Evolutionary conservation across 2,113 vertebrate genomes (phyloP).

Genomic region (Vanacampus margaritifer): DNA sequence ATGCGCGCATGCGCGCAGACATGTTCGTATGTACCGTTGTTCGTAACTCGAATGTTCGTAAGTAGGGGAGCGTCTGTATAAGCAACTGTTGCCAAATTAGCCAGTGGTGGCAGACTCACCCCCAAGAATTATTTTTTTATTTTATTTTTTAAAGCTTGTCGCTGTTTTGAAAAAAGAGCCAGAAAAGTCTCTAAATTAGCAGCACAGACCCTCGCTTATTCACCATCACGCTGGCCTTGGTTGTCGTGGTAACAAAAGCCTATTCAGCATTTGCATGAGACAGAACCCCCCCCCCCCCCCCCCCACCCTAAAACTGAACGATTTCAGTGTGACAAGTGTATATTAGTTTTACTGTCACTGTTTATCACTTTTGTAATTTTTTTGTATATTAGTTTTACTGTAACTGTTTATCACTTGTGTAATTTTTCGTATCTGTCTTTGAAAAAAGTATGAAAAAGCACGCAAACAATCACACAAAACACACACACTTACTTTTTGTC

Average conservation of each 20-base stretch:
- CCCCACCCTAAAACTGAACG: not conserved
- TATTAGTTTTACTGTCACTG: not conserved
- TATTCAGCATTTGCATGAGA: not conserved
- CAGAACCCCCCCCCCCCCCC: not conserved
- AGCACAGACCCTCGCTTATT: not conserved
- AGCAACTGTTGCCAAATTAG: too few species aligned
- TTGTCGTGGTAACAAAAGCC: not conserved
- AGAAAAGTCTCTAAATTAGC: not conserved
- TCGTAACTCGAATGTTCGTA: too few species aligned
- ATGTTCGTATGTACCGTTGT: too few species aligned
- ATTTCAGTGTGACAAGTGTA: not conserved
- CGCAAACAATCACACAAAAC: not conserved
- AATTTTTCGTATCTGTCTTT: not conserved
- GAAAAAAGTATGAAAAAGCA: not conserved
- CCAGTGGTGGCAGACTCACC: too few species aligned
- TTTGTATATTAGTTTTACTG: not conserved
- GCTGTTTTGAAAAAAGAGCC: too few species aligned
- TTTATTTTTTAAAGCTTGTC: too few species aligned
- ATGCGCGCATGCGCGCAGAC: too few species aligned
- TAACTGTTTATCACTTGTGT: not conserved
- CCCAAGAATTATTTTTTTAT: too few species aligned
- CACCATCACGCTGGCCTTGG: not conserved
- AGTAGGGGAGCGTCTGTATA: too few species aligned
- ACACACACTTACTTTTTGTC: constrained; percentile 27
- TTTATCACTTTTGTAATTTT: not conserved